Evolutionary conservation across 2,113 vertebrate genomes (phyloP).

Genomic region (Hippocampus mohnikei): DNA sequence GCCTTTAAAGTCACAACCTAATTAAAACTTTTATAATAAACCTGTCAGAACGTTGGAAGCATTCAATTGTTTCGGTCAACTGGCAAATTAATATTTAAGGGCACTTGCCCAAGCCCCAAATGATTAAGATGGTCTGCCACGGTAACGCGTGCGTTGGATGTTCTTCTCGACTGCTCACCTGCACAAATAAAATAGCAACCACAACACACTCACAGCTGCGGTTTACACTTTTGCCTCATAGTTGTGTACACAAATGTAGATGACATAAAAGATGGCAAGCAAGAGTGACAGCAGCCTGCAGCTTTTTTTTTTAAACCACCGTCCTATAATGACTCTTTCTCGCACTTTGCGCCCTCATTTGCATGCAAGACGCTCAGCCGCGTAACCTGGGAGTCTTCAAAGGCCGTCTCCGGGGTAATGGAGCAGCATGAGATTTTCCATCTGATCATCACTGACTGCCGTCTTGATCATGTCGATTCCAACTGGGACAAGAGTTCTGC

Average conservation of each 20-base stretch:
- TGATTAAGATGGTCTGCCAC: neutral
- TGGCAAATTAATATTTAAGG: neutral
- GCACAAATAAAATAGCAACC: neutral
- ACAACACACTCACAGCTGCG: neutral
- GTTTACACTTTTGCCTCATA: slow-evolving; percentile 13
- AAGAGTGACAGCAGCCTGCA: slow-evolving; percentile 38
- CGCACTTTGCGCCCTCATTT: slow-evolving; percentile 34
- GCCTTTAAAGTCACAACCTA: too few species aligned
- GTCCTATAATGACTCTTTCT: neutral
- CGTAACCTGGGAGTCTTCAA: slow-evolving; percentile 59
- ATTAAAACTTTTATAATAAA: too few species aligned
- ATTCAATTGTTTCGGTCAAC: neutral
- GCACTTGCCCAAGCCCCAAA: neutral
- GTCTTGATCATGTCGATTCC: slow-evolving; percentile 56
- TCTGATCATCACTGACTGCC: slow-evolving; percentile 55
- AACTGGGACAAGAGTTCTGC: slow-evolving; percentile 37
- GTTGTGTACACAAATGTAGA: slow-evolving; percentile 36
- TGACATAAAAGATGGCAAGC: slow-evolving; percentile 43
- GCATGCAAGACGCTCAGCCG: slow-evolving; percentile 47
- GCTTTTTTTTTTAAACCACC: slow-evolving; percentile 5
- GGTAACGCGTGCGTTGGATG: neutral
- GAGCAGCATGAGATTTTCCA: slow-evolving; percentile 56
- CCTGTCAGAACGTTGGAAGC: neutral
- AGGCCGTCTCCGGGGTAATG: slow-evolving; percentile 59
- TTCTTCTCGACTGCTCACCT: neutral